A percentile compares a stretch with the other conserved stretches of the same genome.
Conservation (phyloP, 2,888 invertebrate species). For the Stegophylla sp. region DNA sequence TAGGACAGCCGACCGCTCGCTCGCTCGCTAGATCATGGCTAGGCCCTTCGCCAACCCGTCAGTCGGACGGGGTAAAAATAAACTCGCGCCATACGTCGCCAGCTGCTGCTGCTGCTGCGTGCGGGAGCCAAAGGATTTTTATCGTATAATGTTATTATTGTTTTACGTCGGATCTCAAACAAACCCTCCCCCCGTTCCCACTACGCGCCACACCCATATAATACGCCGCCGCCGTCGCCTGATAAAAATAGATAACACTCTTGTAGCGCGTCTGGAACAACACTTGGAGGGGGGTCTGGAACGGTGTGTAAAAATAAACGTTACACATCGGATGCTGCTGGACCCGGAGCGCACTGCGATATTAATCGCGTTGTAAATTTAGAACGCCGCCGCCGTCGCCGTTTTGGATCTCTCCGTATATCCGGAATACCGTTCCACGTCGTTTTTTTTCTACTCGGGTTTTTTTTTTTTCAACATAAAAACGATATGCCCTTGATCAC, state of each 20-base stretch:
- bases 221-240: neutral
- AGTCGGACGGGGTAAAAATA: slow-evolving; percentile 42
- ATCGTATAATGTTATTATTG: slow-evolving; percentile 19
- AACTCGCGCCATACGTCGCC: slow-evolving; percentile 29
- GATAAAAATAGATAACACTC: slow-evolving; percentile 43
- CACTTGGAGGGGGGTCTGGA: slow-evolving; percentile 48
- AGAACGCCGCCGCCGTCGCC: neutral
- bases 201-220: neutral
- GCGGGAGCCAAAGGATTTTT: slow-evolving; percentile 51
- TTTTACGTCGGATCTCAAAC: slow-evolving; percentile 16
- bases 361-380: slow-evolving; percentile 16
- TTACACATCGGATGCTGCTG: neutral
- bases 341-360: neutral
- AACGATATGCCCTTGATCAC: no score
- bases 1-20: slow-evolving; percentile 35
- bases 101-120: slow-evolving; percentile 43
- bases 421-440: no score
- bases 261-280: slow-evolving; percentile 22
- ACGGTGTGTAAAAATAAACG: slow-evolving; percentile 43
- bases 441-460: no score
- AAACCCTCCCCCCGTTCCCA: neutral
- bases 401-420: neutral
- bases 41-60: slow-evolving; percentile 52
- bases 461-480: no score
- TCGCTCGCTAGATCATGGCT: neutral